Percentiles rank a stretch among this genome's conserved stretches.
Conservation (phyloP, 2,797 vertebrate species). For the Picus viridis region DNA sequence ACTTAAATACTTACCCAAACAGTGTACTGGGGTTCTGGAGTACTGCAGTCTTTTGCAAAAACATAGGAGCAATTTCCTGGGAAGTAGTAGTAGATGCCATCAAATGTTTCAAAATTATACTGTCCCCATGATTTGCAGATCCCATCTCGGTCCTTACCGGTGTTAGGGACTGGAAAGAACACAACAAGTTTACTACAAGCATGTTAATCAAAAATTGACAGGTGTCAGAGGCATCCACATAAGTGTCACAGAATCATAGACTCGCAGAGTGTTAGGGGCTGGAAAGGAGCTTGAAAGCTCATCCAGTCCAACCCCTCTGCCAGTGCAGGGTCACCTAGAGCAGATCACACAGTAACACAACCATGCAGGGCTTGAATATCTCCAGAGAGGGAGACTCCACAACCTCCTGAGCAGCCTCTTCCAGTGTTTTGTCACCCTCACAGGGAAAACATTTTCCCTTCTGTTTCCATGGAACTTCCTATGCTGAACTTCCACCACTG, state of each 20-base stretch:
- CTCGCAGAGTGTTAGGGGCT: too few relatives aligned
- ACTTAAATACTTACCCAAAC: conserved; percentile 90
- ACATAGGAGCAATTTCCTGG: conserved; percentile 97
- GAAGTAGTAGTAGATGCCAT: conserved; percentile 97
- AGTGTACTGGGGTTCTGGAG: conserved; percentile 89
- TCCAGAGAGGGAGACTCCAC: too few relatives aligned
- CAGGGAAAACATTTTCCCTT: too few relatives aligned
- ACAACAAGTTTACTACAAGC: conserved; percentile 25
- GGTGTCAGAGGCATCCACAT: neutral
- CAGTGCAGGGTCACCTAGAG: too few relatives aligned
- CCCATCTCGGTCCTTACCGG: conserved; percentile 92
- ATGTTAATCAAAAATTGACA: neutral
- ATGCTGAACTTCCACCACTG: too few relatives aligned
- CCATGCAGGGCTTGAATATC: too few relatives aligned
- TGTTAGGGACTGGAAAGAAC: conserved; percentile 88
- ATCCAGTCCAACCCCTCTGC: too few relatives aligned
- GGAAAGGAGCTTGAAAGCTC: too few relatives aligned
- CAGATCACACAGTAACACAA: too few relatives aligned
- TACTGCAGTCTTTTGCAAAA: conserved; percentile 94
- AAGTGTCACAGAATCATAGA: neutral
- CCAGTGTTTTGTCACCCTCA: too few relatives aligned
- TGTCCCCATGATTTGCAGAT: conserved; percentile 99
- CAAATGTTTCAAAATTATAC: conserved; percentile 97
- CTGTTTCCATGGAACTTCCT: too few relatives aligned
- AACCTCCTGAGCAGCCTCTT: too few relatives aligned